Evolutionary conservation across 2,888 invertebrate genomes (phyloP).

Genomic region (Chironomus tentans): DNA sequence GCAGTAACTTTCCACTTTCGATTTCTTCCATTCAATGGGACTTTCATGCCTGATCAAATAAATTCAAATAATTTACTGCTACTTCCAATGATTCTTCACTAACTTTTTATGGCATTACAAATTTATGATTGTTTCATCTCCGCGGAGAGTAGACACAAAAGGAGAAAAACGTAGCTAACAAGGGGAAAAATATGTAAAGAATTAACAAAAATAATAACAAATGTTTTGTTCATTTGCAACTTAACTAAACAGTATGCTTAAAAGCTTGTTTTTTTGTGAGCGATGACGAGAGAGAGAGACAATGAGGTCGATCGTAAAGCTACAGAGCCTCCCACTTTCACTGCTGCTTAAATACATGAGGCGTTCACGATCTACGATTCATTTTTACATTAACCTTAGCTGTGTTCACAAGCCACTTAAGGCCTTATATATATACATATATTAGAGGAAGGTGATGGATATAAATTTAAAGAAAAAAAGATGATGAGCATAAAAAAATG

Average conservation of each 20-base stretch:
- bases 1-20: conserved; percentile 9
- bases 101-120: too few species aligned
- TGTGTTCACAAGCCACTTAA: conserved; percentile 1
- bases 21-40: not conserved
- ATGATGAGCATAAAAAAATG: not conserved
- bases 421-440: not conserved
- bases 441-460: not conserved
- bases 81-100: not conserved
- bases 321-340: conserved; percentile 22
- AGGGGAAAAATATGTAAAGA: not conserved
- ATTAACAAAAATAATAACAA: not conserved
- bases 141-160: too few species aligned
- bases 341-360: conserved; percentile 20
- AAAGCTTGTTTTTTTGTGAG: not conserved
- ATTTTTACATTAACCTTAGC: conserved; percentile 19
- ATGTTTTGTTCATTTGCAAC: not conserved
- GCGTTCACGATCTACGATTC: conserved; percentile 20
- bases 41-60: not conserved
- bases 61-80: not conserved
- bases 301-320: conserved; percentile 18
- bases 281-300: not conserved
- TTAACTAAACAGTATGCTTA: too few species aligned
- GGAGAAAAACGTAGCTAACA: not conserved
- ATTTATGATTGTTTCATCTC: too few species aligned
- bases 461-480: not conserved